Evolutionary conservation across 2,113 vertebrate genomes (phyloP).

Genomic region (Aphelocoma coerulescens): DNA sequence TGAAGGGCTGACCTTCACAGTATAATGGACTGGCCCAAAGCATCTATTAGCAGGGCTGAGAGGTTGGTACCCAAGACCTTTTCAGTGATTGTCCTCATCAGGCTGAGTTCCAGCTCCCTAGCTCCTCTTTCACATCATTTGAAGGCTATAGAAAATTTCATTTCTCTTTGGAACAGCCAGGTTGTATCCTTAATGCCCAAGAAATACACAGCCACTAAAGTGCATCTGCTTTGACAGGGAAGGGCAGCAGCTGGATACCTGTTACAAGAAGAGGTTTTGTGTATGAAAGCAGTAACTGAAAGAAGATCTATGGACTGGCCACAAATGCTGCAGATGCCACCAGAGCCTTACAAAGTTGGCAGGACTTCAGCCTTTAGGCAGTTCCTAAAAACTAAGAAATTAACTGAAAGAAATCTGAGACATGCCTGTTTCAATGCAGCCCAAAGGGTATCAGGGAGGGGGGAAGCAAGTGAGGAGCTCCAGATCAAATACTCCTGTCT

Average conservation of each 20-base stretch:
- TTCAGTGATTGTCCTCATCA: not conserved
- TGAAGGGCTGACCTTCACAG: not conserved
- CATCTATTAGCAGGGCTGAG: not conserved
- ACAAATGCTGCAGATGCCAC: not conserved
- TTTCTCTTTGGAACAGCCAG: slow-evolving; percentile 3
- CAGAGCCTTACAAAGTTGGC: not conserved
- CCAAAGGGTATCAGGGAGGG: not conserved
- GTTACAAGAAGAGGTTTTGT: not conserved
- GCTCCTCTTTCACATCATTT: not conserved
- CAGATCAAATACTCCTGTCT: not conserved
- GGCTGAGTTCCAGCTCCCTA: not conserved
- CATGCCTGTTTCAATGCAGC: not conserved
- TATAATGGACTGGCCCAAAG: not conserved
- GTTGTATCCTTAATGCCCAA: not conserved
- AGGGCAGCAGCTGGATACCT: not conserved
- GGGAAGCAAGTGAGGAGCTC: not conserved
- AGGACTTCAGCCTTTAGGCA: not conserved
- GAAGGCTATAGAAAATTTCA: not conserved
- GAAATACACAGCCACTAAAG: not conserved
- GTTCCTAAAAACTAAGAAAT: not conserved
- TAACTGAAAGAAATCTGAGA: not conserved
- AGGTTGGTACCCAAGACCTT: not conserved
- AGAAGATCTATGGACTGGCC: not conserved
- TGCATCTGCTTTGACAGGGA: not conserved
- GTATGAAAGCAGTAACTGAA: not conserved